phyloP scores from a whole-genome alignment of 2,797 vertebrate species.

The Thamnophis elegans region DNA sequence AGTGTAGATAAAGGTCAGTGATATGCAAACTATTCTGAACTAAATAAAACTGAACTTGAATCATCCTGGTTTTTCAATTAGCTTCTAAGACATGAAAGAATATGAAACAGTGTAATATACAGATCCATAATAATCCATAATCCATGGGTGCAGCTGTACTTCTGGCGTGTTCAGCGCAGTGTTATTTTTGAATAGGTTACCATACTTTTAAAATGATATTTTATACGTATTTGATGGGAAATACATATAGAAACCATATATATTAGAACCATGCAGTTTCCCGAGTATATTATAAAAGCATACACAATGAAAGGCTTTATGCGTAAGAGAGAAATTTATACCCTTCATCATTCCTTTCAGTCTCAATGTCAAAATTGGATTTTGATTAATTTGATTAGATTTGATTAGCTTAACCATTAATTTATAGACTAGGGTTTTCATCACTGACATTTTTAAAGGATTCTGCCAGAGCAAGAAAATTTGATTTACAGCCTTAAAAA shows the following conservation, averaged over 20 bases:
- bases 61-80: neutral
- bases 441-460: neutral
- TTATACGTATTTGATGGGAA: neutral
- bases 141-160: neutral
- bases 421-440: neutral
- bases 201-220: neutral
- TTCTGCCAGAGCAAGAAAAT: neutral
- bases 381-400: neutral
- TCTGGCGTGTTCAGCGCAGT: neutral
- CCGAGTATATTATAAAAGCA: neutral
- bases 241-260: neutral
- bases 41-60: neutral
- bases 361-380: neutral
- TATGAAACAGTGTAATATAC: neutral
- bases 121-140: neutral
- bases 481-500: neutral
- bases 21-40: neutral
- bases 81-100: neutral
- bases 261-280: neutral
- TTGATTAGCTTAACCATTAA: neutral
- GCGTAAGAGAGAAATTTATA: neutral
- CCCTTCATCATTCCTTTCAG: neutral
- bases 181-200: neutral
- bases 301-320: neutral
- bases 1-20: neutral